Evolutionary conservation across 2,113 vertebrate genomes (phyloP).

Genomic region (Phrynosoma platyrhinos): DNA sequence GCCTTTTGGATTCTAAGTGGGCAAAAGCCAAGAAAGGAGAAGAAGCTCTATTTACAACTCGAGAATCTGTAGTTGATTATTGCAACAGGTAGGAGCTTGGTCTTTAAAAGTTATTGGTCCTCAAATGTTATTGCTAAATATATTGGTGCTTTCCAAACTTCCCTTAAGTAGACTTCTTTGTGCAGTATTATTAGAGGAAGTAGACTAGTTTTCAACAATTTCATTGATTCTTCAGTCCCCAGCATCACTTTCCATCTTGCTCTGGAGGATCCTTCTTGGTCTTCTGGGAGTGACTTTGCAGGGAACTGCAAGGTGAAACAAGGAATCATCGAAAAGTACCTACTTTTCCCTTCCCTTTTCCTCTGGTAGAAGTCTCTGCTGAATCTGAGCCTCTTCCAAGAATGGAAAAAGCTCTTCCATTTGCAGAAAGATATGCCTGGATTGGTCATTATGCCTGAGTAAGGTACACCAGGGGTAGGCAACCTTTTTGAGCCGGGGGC

Average conservation of each 20-base stretch:
- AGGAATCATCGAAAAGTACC: neutral
- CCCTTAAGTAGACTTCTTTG: neutral
- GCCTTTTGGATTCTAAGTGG: slow-evolving; percentile 98
- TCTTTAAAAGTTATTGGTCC: neutral
- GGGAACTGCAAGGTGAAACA: neutral
- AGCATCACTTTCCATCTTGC: neutral
- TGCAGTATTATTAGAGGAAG: neutral
- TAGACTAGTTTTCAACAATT: neutral
- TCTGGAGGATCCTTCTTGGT: neutral
- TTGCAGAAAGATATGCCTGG: neutral
- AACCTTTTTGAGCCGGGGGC: no score
- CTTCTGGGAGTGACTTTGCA: no score
- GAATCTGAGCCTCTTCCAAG: neutral
- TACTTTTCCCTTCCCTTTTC: neutral
- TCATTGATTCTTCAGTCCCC: neutral
- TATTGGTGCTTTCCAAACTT: neutral
- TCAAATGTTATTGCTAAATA: neutral
- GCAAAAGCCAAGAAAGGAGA: slow-evolving; percentile 97
- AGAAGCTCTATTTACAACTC: slow-evolving; percentile 93
- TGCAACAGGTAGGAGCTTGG: slow-evolving; percentile 89
- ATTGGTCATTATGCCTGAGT: neutral
- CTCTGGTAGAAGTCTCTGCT: neutral
- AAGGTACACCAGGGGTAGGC: no score
- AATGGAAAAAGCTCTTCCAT: neutral
- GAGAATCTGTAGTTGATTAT: slow-evolving; percentile 95